These are phyloP conservation scores for Oxycera nigricornis DNA, from an alignment of 2,888 invertebrate species.

Conservation along the genomic window DNA sequence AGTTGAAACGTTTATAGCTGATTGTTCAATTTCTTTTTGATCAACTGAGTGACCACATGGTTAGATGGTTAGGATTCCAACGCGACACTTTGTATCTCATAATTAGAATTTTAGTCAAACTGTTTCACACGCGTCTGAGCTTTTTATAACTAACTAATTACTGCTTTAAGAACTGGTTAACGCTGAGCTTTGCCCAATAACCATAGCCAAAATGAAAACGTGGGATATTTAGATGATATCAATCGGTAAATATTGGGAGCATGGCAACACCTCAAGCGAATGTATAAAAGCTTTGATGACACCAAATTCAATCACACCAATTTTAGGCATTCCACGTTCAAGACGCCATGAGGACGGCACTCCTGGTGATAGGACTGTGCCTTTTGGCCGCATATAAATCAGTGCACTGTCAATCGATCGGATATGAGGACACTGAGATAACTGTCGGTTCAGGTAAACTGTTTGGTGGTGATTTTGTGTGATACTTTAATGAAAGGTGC, in stretches of 20 bases:
- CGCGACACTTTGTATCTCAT: too few species aligned
- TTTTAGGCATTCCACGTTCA: conserved; percentile 17
- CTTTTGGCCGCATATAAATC: background rate
- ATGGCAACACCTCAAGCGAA: conserved; percentile 12
- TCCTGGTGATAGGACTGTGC: background rate
- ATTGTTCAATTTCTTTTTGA: too few species aligned
- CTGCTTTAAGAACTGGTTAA: too few species aligned
- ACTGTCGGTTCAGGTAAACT: conserved; percentile 2
- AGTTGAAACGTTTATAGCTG: too few species aligned
- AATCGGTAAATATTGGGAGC: conserved; percentile 7
- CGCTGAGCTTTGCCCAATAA: too few species aligned
- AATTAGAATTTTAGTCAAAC: too few species aligned
- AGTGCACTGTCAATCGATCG: background rate
- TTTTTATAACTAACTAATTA: too few species aligned
- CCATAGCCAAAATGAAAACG: too few species aligned
- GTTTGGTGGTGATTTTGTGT: background rate
- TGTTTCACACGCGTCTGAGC: too few species aligned
- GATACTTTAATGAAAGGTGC: background rate
- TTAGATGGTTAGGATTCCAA: too few species aligned
- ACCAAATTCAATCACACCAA: conserved; percentile 32
- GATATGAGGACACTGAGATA: background rate
- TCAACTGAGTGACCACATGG: too few species aligned
- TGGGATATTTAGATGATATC: conserved; percentile 7
- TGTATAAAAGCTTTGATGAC: conserved; percentile 38
- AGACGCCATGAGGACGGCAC: conserved; percentile 27